Evolutionary conservation across 2,113 vertebrate species (phyloP).

Genomic region (Sus scrofa): DNA sequence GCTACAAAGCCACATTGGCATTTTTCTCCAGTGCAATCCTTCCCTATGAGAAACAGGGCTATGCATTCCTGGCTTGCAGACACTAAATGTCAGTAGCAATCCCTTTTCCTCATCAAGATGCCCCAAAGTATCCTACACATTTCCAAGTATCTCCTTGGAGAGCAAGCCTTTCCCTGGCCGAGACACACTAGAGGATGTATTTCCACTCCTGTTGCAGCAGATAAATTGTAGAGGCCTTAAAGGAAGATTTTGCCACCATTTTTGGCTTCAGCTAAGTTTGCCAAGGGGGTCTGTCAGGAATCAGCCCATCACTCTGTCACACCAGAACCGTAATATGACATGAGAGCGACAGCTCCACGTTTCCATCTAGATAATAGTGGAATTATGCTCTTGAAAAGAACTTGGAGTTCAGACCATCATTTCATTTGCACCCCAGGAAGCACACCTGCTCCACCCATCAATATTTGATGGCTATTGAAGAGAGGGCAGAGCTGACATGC

Average conservation of each 20-base stretch:
- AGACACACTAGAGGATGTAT: not conserved
- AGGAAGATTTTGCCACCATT: not conserved
- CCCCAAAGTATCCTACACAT: not conserved
- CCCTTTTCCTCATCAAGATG: not conserved
- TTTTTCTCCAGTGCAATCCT: not conserved
- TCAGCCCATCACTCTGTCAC: not conserved
- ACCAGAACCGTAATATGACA: not conserved
- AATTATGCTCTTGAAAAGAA: conserved; percentile 40
- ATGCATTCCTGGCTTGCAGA: not conserved
- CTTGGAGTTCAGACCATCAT: conserved; percentile 11
- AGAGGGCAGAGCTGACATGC: conserved; percentile 40
- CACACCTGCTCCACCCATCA: conserved; percentile 69
- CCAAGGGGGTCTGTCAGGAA: conserved; percentile 13
- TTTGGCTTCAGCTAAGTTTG: not conserved
- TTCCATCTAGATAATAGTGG: conserved; percentile 7
- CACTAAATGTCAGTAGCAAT: not conserved
- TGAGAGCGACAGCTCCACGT: not conserved
- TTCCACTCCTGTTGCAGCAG: not conserved
- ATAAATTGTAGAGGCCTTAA: not conserved
- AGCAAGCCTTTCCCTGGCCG: not conserved
- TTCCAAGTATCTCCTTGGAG: not conserved
- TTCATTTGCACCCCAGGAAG: conserved; percentile 67
- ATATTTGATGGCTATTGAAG: conserved; percentile 64
- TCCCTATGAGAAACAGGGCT: not conserved
- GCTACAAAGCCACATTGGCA: not conserved